phyloP scores from a whole-genome alignment of 1,140 invertebrate genomes.

The Ephestia elutella region DNA sequence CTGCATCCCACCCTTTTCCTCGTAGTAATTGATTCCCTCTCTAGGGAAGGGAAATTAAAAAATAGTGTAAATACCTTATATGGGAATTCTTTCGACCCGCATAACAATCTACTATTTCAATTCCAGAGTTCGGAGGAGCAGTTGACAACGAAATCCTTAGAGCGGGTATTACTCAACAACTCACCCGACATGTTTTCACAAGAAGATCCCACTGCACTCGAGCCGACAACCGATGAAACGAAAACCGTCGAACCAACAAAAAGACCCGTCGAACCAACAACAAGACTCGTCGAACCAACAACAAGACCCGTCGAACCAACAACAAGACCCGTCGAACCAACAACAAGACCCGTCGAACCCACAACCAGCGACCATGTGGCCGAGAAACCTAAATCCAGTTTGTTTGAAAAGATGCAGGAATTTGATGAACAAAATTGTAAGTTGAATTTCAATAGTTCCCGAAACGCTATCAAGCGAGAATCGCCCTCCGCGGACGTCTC shows the following conservation, averaged over 20 bases:
- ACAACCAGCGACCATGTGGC: background rate
- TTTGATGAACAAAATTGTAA: constrained; percentile 39
- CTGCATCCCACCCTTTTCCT: too few relatives aligned
- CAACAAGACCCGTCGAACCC: background rate
- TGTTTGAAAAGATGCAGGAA: constrained; percentile 51
- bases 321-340: background rate
- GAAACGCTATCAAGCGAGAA: constrained; percentile 15
- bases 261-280: background rate
- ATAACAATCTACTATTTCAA: too few relatives aligned
- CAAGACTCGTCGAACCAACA: background rate
- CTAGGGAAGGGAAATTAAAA: too few relatives aligned
- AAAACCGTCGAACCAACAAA: background rate
- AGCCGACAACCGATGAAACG: background rate
- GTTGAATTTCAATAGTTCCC: constrained; percentile 35
- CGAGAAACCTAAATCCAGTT: constrained; percentile 21
- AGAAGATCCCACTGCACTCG: constrained; percentile 6
- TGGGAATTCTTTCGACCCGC: too few relatives aligned
- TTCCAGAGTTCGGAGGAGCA: constrained; percentile 15
- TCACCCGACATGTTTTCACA: constrained; percentile 36
- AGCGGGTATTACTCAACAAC: constrained; percentile 14
- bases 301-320: background rate
- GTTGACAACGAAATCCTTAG: constrained; percentile 11
- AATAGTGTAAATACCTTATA: too few relatives aligned
- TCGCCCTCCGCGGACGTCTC: background rate
- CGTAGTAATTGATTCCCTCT: too few relatives aligned